These are phyloP conservation scores for Argyresthia goedartella DNA, from an alignment of 2,888 invertebrate species.

Conservation along the genomic window DNA sequence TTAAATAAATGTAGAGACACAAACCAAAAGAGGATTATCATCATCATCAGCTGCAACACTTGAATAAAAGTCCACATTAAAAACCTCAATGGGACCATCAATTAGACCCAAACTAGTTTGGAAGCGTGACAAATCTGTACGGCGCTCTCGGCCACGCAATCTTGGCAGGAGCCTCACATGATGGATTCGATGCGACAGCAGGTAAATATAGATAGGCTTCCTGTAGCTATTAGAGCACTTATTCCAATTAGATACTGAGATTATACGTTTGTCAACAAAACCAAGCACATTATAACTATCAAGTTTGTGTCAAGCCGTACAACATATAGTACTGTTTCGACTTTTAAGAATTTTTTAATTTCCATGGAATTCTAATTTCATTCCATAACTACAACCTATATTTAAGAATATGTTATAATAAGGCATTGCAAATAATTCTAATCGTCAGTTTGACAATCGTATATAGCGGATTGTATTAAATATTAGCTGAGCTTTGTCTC, in stretches of 20 bases:
- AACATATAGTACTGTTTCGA: no score
- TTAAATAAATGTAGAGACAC: no score
- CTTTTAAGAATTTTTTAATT: no score
- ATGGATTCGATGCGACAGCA: conserved; percentile 10
- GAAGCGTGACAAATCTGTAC: conserved; percentile 29
- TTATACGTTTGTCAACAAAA: no score
- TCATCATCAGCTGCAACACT: neutral
- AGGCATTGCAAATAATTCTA: no score
- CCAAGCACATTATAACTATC: no score
- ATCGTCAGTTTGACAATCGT: no score
- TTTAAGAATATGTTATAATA: no score
- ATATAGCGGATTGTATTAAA: neutral
- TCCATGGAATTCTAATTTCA: no score
- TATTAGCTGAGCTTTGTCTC: conserved; percentile 6
- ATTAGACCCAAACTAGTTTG: conserved; percentile 14
- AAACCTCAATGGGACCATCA: conserved; percentile 5
- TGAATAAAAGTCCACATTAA: neutral
- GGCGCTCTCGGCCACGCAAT: conserved; percentile 11
- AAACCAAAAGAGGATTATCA: neutral
- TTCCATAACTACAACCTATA: no score
- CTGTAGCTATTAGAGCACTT: neutral
- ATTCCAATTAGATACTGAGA: no score
- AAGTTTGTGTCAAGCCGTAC: no score
- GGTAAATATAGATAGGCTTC: conserved; percentile 1
- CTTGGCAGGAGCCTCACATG: conserved; percentile 27